Conservation (phyloP, 2,797 vertebrate genomes). For the Smutsia gigantea region DNA sequence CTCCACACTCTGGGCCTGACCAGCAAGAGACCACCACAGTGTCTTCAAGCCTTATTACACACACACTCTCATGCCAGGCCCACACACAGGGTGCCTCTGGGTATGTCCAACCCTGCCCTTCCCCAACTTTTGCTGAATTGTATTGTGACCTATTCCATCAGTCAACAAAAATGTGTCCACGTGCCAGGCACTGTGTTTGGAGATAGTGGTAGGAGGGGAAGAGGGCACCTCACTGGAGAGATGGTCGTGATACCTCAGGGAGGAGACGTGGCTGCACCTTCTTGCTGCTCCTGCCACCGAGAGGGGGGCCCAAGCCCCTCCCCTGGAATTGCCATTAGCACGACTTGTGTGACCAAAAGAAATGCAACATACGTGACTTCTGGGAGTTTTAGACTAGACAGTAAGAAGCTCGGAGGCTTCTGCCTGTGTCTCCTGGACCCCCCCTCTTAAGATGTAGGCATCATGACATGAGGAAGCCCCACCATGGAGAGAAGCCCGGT, state of each 20-base stretch:
- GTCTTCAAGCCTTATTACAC: accelerated
- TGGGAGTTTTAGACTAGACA: background rate
- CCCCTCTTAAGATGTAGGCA: background rate
- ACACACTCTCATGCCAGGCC: too few relatives aligned
- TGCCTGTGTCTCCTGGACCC: background rate
- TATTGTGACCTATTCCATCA: background rate
- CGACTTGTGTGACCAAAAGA: background rate
- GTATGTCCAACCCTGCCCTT: accelerated
- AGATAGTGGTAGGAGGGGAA: background rate
- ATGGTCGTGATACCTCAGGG: accelerated
- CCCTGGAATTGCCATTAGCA: too few relatives aligned
- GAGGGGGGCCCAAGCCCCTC: background rate
- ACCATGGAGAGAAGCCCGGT: background rate
- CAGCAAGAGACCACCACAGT: too few relatives aligned
- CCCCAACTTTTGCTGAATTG: background rate
- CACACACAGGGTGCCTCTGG: accelerated
- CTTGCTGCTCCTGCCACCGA: background rate
- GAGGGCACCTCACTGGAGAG: background rate
- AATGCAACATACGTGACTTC: background rate
- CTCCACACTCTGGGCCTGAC: background rate
- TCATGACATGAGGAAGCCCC: background rate
- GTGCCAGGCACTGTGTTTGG: accelerated
- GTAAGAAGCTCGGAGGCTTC: background rate
- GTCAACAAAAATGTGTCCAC: background rate
- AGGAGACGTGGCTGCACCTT: accelerated